Evolutionary conservation across 1,140 invertebrate species (phyloP).

Genomic region (Hetaerina americana): DNA sequence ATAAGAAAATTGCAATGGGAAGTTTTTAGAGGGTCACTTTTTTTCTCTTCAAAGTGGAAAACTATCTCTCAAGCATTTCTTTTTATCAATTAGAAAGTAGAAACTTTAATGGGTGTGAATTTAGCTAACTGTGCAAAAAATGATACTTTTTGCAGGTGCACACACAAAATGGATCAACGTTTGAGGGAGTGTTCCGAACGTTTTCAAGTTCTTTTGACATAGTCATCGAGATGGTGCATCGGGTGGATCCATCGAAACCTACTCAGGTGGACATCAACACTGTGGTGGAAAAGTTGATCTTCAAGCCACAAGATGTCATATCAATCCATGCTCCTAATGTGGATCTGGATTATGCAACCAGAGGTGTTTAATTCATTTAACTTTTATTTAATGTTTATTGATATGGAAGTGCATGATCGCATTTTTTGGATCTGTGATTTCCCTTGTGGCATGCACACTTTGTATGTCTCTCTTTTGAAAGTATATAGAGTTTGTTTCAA

Average conservation of each 20-base stretch:
- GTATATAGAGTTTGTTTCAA: too few relatives aligned
- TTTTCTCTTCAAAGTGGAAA: too few relatives aligned
- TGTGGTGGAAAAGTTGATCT: slow-evolving; percentile 70
- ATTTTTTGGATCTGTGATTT: too few relatives aligned
- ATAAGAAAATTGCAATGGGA: too few relatives aligned
- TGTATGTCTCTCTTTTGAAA: too few relatives aligned
- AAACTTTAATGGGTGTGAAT: background rate
- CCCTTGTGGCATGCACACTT: too few relatives aligned
- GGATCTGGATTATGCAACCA: slow-evolving; percentile 75
- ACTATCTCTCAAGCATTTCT: too few relatives aligned
- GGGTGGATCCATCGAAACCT: slow-evolving; percentile 52
- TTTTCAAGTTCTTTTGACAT: slow-evolving; percentile 73
- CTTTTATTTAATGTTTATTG: background rate
- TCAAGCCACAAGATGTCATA: slow-evolving; percentile 69
- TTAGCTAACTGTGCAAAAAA: slow-evolving; percentile 6
- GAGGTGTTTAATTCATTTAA: slow-evolving; percentile 30
- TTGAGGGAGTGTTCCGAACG: slow-evolving; percentile 76
- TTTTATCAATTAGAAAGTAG: too few relatives aligned
- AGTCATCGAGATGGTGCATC: slow-evolving; percentile 70
- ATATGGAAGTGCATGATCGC: too few relatives aligned
- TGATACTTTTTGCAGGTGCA: slow-evolving; percentile 37
- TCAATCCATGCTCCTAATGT: slow-evolving; percentile 64
- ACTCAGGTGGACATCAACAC: slow-evolving; percentile 45
- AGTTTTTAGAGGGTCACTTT: too few relatives aligned
- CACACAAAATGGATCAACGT: slow-evolving; percentile 64